Evolutionary conservation across 2,797 vertebrate genomes (phyloP).

Genomic region (Phoxinus dragarum): DNA sequence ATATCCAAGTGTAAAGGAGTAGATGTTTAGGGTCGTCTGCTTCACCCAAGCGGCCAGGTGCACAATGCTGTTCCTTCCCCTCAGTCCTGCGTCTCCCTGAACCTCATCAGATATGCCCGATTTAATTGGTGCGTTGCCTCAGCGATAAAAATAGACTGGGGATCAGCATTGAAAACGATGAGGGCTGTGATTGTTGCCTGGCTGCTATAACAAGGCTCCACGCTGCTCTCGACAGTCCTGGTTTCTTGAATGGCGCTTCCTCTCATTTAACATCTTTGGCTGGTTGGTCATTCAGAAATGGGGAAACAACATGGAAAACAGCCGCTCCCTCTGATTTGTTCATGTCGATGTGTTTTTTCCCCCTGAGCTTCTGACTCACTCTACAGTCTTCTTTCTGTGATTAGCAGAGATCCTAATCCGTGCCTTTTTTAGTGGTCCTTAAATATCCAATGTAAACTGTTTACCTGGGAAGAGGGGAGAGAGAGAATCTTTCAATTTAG

Average conservation of each 20-base stretch:
- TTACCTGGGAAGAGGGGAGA: conserved; percentile 11
- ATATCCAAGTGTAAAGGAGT: conserved; percentile 16
- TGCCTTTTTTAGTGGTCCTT: conserved; percentile 42
- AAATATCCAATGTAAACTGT: conserved; percentile 9
- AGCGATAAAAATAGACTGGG: conserved; percentile 29
- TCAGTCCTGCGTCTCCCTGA: conserved; percentile 19
- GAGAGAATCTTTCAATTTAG: background rate
- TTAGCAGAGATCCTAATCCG: conserved; percentile 51
- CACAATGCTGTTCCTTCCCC: conserved; percentile 27
- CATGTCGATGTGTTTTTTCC: background rate
- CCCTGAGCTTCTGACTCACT: background rate
- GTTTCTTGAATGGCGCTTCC: background rate
- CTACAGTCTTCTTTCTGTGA: conserved; percentile 18
- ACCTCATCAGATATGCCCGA: conserved; percentile 16
- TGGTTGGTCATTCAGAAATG: conserved; percentile 2
- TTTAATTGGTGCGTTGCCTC: conserved; percentile 26
- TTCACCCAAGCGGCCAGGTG: conserved; percentile 2
- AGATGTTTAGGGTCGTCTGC: background rate
- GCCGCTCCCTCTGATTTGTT: conserved; percentile 25
- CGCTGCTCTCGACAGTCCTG: background rate
- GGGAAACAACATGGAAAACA: conserved; percentile 5
- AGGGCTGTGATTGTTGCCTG: conserved; percentile 42
- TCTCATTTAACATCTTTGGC: conserved; percentile 43
- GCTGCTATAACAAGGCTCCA: conserved; percentile 25
- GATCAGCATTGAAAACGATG: conserved; percentile 3